Base-by-base conservation (phyloP, 2,797 vertebrate genomes). In the Tarsius wallacei region DNA sequence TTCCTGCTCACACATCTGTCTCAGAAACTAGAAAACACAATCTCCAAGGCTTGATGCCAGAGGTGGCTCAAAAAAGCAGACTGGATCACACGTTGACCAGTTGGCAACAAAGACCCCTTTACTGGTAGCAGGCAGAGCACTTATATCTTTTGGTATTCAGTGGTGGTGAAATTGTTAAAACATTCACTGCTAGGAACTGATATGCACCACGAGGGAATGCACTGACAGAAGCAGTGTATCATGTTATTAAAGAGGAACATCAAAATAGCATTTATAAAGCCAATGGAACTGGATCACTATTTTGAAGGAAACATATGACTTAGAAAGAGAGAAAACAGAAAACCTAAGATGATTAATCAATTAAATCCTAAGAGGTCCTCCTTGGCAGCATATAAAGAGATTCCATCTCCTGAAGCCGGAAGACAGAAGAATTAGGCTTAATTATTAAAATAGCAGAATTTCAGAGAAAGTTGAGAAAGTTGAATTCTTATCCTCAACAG, bases 281-380 rank as follows among this genome's bases (percentile, higher is more conserved):
- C 53, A 86, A 59, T 66, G 14, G n/a, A 93, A 63, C 19, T 57
- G 8, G 70, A 89, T 90, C 78, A 33, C 21, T 84, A 61, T 89
- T 78, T 88, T 77, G 49, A 94, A 22, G 16, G 3, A 57, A 91
- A 84, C 28, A n/a, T 12, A 68, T 51, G 14, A 68, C n/a, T 53
- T 36, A 2, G 31, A 63, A 36, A 33, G 42, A 42, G 42, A 42
- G 42, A 42, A 15, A 5, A 76, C 53, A 64, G 28, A 76, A 76
- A 76, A 49, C 19, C 49, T 53, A 66, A 4, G 77, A 70, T 57
- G 53, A 78, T 90, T 84, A 85, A 93, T 81, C 66, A 93, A 90
- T 91, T 87, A 92, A 95, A 68, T 95, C 68, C 51, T 73, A 93
- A 88, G 31, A 95, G 68, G 6, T 74, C 76, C 78, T 73, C 47